phyloP scores from a whole-genome alignment of 2,113 vertebrate genomes.

The Pterocles burchelli region DNA sequence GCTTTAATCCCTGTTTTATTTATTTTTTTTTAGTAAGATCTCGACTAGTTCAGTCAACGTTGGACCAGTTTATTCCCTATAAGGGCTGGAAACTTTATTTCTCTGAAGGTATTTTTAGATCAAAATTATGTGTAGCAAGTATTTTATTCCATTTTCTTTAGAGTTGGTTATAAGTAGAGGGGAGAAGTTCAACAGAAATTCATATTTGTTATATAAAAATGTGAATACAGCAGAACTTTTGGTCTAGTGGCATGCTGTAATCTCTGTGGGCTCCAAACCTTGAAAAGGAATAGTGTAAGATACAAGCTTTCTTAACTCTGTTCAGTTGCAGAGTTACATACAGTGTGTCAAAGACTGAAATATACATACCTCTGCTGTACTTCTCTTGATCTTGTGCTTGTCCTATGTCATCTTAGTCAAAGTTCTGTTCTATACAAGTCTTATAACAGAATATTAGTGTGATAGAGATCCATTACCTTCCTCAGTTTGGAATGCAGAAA shows the following conservation, averaged over 20 bases:
- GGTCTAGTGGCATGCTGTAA: neutral
- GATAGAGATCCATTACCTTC: neutral
- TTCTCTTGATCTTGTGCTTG: neutral
- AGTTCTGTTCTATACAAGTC: neutral
- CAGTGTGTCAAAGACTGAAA: neutral
- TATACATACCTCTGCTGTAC: too few species aligned
- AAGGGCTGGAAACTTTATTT: constrained; percentile 97
- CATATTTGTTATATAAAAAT: neutral
- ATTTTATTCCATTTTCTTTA: neutral
- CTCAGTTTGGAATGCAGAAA: neutral
- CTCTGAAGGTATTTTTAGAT: constrained; percentile 83
- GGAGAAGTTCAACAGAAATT: neutral
- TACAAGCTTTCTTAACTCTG: neutral
- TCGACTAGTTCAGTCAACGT: constrained; percentile 76
- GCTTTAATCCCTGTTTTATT: fast-evolving
- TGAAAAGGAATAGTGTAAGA: neutral
- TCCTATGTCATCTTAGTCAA: neutral
- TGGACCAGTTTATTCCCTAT: constrained; percentile 85
- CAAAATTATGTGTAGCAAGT: neutral
- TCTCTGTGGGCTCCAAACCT: neutral
- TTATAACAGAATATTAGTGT: neutral
- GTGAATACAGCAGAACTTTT: neutral
- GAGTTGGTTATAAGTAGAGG: neutral
- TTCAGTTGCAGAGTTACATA: neutral
- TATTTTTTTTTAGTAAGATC: neutral